Evolutionary conservation across 2,797 vertebrate species (phyloP), one percentile per base, ranked within the genome.

Genomic region (Anableps anableps): DNA sequence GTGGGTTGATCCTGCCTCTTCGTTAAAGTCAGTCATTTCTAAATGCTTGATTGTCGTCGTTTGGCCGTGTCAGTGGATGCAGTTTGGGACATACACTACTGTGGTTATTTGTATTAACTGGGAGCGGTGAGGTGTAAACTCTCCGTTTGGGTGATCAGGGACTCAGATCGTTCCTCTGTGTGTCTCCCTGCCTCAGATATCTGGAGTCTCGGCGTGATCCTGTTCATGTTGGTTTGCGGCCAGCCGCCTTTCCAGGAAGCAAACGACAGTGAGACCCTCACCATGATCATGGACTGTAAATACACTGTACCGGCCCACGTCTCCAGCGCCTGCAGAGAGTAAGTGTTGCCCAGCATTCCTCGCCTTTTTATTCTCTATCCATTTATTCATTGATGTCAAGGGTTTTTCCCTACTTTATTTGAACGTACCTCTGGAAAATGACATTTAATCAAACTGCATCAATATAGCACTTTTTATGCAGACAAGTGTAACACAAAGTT

Each of bases 201-300:
- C 88, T 97, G 97, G 97, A 97, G 97, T 88, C 94, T 97, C 17
- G 97, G 97, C 4, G 97, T 97, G 89, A 97, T 97, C 91, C 96
- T 97, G 55, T 98, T 97, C 89, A 97, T 98, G 97, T 91, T 97
- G 94, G 97, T 97, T 4, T 97, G 96, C 0, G 97, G 97, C 79
- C 96, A 97, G 58, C 97, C 97, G 0, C 97, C 97, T 0, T 97
- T 97, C 93, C 97, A 97, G 91, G 97, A 97, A 89, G 97, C 97
- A 71, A 97, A 97, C 0, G 97, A 97, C 95, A 97, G 97, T 0
- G 97, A 97, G 94, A 97, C 97, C 21, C 96, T 97, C 84, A 97
- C 97, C 90, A 97, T 97, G 97, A 97, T 97, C 92, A 97, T 97
- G 96, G 97, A 97, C 94, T 97, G 97, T 85, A 97, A 97, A 95